Percentiles rank a stretch among this genome's conserved stretches.
phyloP scores from a whole-genome alignment of 1,140 invertebrate species.

The Centruroides sculpturatus region DNA sequence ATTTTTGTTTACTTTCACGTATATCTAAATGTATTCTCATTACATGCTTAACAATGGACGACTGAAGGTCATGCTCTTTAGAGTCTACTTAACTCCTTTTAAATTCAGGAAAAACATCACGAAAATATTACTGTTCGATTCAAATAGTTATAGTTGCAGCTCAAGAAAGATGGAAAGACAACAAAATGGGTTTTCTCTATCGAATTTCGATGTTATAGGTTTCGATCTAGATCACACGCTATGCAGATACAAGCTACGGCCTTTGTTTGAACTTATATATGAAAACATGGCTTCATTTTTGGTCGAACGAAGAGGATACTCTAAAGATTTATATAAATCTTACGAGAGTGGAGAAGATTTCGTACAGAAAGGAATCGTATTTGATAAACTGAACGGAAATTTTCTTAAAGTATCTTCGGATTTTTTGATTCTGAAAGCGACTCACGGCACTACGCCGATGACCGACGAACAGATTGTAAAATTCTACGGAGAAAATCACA shows the following conservation, averaged over 20 bases:
- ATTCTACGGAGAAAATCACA: constrained; percentile 42
- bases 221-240: constrained; percentile 68
- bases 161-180: not conserved
- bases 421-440: constrained; percentile 46
- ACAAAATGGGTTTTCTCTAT: constrained; percentile 2
- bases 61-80: too few species aligned
- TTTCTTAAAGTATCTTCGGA: constrained; percentile 44
- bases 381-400: constrained; percentile 59
- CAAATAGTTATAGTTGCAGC: too few species aligned
- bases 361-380: constrained; percentile 53
- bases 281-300: constrained; percentile 44
- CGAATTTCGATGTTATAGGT: constrained; percentile 53
- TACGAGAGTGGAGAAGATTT: constrained; percentile 36
- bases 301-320: constrained; percentile 44
- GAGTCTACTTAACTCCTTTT: too few species aligned
- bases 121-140: too few species aligned
- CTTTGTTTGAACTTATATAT: constrained; percentile 47
- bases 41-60: too few species aligned
- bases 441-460: constrained; percentile 50
- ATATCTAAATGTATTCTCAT: too few species aligned
- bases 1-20: too few species aligned
- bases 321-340: constrained; percentile 8
- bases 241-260: constrained; percentile 45
- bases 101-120: too few species aligned
- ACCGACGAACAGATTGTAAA: constrained; percentile 39